Evolutionary conservation across 2,113 vertebrate species (phyloP), one percentile per base, ranked within the genome.

Genomic region (Spea bombifrons): DNA sequence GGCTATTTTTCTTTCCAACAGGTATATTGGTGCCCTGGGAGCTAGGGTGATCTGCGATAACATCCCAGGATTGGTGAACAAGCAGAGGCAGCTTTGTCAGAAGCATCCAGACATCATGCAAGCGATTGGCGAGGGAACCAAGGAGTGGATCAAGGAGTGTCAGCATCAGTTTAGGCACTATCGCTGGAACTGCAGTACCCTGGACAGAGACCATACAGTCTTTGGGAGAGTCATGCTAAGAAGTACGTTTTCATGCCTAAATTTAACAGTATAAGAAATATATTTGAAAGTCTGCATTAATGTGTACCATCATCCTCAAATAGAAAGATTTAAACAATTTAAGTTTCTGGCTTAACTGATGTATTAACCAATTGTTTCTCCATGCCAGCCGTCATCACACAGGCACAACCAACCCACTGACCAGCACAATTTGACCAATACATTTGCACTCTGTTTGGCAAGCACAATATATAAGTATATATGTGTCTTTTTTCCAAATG

Each of bases 151-250:
- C 84, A 89, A 94, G 30, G 97, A 99, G 83, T 99, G 97, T 82
- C 97, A 99, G 88, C 95, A 99, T 86, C 97, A 99, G 84, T 99
- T 99, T 88, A 94, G 95, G 82, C 94, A 98, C 87, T 97, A 99
- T 84, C 95, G 97, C 84, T 99, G 97, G 97, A 99, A 99, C 89
- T 99, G 97, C 90, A 98, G 94, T 90, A 98, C 96, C 0, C 86
- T 99, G 89, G 97, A 97, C 85, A 92, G 97, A 0, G 97, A 99
- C 87, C 95, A 98, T 90, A 97, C 96, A 0, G 96, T 99, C 82
- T 99, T 99, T 5, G 97, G 97, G 81, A 92, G 96, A 2, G 96
- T 96, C 87, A 93, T 99, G 92, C 93, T 97, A 75, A 86, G 97
- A 90, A 99, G 97, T 99, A 94, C 90, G 97, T 80, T 73, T n/a